Base-by-base conservation (phyloP, 2,797 vertebrate species). In the Erethizon dorsatum region DNA sequence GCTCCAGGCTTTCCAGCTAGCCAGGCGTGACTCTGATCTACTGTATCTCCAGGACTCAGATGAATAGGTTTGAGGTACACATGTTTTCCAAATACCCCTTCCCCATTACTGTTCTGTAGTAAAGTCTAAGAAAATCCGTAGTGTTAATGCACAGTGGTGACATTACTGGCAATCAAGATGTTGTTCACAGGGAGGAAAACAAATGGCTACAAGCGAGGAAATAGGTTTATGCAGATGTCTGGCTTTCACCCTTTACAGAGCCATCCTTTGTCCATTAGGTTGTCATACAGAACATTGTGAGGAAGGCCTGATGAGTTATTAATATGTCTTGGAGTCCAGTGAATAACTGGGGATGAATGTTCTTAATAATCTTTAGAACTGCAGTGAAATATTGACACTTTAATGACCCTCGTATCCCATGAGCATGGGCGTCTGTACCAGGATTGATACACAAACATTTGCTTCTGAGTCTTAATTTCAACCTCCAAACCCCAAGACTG, bases 401-500 rank as follows among this genome's bases (percentile, higher is more conserved):
- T 45, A 41, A 77, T 47, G 26, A 12, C 33, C 63, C n/a, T 85
- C 18, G 37, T 63, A 67, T 92, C 24, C 91, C 91, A 47, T 47
- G 28, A 86, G 20, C 28, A 26, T 26, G n/a, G 37, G 6, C 65
- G 11, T 57, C 26, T 67, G 6, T 0, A 28, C 50, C 0, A 14
- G 28, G 52, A 28, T n/a, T 85, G 18, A 5, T n/a, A 56, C 4
- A 1, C 0, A 3, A 45, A 2, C 7, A 18, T 57, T 28, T 63
- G 4, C 41, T 8, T 91, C 3, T 5, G 71, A 24, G 24, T 14
- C 3, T 45, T 94, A 79, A 24, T 22, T 79, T 78, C 54, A 22
- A 57, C 8, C 26, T 61, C 79, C 5, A 14, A 33, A 8, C 6
- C 22, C 13, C 15, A 9, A 73, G 50, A 14, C 1, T 18, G 15